Conservation (phyloP, 2,888 invertebrate genomes). For the Trisateles emortualis region DNA sequence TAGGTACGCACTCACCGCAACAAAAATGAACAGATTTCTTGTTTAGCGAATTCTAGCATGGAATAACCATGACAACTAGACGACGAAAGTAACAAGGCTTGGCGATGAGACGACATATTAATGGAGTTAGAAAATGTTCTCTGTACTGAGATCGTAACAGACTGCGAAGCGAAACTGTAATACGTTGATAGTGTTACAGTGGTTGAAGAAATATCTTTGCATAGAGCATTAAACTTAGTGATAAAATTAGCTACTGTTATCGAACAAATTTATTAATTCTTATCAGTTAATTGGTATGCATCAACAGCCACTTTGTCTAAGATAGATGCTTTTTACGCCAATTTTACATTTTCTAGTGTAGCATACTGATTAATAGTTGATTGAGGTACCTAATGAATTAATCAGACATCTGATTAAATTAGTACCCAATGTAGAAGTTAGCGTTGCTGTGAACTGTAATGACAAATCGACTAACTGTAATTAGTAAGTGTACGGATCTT, state of each 20-base stretch:
- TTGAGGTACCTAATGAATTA: too few species aligned
- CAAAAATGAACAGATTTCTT: constrained; percentile 88
- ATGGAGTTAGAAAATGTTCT: constrained; percentile 5
- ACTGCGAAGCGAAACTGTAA: neutral
- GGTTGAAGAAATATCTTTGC: constrained; percentile 26
- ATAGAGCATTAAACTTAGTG: constrained; percentile 36
- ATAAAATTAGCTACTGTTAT: constrained; percentile 27
- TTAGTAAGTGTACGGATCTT: too few species aligned
- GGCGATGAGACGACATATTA: constrained; percentile 61
- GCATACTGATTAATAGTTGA: too few species aligned
- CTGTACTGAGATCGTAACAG: constrained; percentile 1
- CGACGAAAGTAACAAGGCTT: constrained; percentile 89
- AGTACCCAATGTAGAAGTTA: too few species aligned
- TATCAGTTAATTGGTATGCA: constrained; percentile 27
- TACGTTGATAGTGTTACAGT: constrained; percentile 16
- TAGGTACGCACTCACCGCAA: constrained; percentile 86
- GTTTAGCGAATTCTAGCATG: constrained; percentile 89
- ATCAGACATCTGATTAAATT: too few species aligned
- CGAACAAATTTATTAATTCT: constrained; percentile 28
- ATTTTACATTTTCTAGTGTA: too few species aligned
- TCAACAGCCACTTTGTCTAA: too few species aligned
- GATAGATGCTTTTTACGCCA: too few species aligned
- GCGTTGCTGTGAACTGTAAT: too few species aligned
- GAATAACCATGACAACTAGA: constrained; percentile 90
- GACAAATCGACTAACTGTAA: too few species aligned